phyloP scores from a whole-genome alignment of 2,888 invertebrate genomes.

The Homarus gammarus region DNA sequence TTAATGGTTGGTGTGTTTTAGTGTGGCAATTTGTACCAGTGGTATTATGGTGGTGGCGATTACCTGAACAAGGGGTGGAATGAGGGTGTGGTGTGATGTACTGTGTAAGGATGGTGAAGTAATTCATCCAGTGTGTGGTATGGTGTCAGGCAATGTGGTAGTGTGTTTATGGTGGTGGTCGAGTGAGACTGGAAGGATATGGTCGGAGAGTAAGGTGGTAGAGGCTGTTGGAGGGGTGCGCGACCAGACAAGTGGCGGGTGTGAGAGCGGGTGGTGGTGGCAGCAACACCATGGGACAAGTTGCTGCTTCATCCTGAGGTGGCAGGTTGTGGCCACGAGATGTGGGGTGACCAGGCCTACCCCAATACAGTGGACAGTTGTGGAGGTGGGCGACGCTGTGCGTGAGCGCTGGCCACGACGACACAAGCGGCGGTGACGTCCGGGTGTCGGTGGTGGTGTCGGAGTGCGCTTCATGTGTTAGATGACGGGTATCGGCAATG shows the following conservation, averaged over 20 bases:
- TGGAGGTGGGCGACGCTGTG: neutral
- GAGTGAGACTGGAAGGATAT: no score
- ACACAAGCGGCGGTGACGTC: neutral
- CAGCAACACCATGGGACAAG: neutral
- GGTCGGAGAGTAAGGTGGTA: no score
- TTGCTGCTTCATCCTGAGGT: neutral
- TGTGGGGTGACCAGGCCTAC: neutral
- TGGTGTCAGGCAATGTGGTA: no score
- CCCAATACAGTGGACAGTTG: neutral
- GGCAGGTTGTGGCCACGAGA: neutral
- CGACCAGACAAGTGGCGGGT: no score
- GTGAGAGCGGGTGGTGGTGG: neutral
- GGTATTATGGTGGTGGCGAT: no score
- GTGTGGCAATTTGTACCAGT: no score
- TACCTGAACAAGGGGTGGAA: no score
- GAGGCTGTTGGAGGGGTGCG: no score
- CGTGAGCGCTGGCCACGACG: neutral
- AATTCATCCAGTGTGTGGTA: no score
- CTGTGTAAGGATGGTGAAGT: no score
- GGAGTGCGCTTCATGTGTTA: neutral
- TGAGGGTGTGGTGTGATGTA: no score
- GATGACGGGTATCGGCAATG: neutral
- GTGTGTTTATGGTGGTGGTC: neutral
- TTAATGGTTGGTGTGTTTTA: no score
- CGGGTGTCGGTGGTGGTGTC: neutral